These are phyloP conservation scores for Gorsachius magnificus DNA, from an alignment of 2,797 vertebrate species.

Conservation along the genomic window DNA sequence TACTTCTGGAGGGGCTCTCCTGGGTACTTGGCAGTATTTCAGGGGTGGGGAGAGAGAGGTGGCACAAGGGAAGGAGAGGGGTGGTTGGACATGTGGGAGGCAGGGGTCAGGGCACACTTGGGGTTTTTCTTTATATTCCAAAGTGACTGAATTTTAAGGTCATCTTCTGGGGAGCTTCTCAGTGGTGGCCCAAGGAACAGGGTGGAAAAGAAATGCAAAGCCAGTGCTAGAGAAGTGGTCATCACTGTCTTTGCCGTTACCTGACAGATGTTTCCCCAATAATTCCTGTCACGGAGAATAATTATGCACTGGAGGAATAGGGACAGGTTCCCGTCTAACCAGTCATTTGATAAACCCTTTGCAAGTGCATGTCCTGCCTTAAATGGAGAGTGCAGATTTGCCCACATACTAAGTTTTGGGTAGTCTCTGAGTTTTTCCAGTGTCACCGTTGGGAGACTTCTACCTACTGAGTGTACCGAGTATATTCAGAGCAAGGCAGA, in stretches of 20 bases:
- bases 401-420: background rate
- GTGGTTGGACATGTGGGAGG: background rate
- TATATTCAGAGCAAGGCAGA: background rate
- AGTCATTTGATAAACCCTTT: background rate
- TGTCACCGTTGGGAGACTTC: background rate
- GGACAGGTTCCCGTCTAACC: background rate
- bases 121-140: background rate
- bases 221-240: background rate
- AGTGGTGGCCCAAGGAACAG: background rate
- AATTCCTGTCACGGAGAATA: background rate
- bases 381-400: background rate
- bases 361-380: background rate
- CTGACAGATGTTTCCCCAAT: background rate
- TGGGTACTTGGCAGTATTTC: background rate
- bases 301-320: background rate
- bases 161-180: background rate
- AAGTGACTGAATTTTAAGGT: background rate
- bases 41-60: background rate
- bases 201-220: background rate
- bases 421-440: background rate
- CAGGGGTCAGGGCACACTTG: background rate
- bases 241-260: background rate
- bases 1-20: background rate
- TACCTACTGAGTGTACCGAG: background rate
- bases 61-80: background rate